A percentile compares a stretch with the other conserved stretches of the same genome.
These are phyloP conservation scores for Ceyx melanurus DNA, from an alignment of 2,113 vertebrate genomes.

Conservation along the genomic window DNA sequence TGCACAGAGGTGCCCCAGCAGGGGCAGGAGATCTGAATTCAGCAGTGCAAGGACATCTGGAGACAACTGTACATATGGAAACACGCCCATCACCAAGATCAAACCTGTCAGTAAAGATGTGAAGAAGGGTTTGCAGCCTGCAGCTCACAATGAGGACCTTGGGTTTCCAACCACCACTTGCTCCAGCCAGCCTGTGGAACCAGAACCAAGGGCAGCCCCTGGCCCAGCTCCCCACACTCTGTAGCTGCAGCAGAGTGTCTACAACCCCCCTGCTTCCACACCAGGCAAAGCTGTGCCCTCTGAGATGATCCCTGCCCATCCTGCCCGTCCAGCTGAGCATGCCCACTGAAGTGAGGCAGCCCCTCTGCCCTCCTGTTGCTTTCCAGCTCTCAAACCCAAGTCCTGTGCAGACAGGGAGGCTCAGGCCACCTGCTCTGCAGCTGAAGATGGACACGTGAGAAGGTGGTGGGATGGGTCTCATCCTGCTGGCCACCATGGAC, in stretches of 20 bases:
- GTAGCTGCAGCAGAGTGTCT: neutral
- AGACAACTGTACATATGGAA: neutral
- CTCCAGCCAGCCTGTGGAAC: neutral
- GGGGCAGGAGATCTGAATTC: neutral
- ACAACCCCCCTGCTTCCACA: neutral
- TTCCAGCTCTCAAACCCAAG: neutral
- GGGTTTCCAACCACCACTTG: neutral
- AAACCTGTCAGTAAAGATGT: neutral
- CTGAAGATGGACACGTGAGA: neutral
- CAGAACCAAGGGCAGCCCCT: neutral
- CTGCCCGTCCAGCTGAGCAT: neutral
- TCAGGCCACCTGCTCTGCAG: neutral
- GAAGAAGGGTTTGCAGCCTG: neutral
- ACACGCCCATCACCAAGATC: neutral
- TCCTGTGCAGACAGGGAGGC: accelerated
- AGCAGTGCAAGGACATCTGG: neutral
- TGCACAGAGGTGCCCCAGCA: neutral
- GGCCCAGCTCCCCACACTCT: accelerated
- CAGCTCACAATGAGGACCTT: neutral
- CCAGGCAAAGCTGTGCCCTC: neutral
- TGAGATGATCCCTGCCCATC: neutral
- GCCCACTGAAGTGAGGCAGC: neutral
- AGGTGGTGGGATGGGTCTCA: neutral
- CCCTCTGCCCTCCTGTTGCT: neutral
- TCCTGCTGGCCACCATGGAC: neutral